Evolutionary conservation across 2,113 vertebrate species (phyloP), one percentile per base, ranked within the genome.

Genomic region (Zosterops hypoxanthus): DNA sequence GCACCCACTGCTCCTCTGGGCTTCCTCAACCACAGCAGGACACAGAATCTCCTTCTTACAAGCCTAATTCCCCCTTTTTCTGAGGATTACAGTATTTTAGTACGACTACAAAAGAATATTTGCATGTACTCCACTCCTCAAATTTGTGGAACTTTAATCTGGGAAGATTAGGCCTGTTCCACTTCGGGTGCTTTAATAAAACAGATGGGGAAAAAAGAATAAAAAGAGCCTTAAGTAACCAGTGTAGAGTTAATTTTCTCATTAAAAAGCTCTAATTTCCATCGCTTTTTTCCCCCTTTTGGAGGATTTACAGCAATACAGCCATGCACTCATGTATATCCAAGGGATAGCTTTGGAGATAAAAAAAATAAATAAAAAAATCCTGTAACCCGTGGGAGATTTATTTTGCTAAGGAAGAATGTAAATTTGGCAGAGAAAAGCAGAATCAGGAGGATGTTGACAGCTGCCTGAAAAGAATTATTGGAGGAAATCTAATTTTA

Each of bases 251-350:
- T 82, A 86, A 94, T 94, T 93, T 91, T 52, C 73, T 94, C 69
- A 92, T 95, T 94, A 94, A 75, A 81, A 82, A 87, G 61, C 75
- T 85, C 9, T 82, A 61, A 89, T 86, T 95, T 83, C 46, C 47
- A 69, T 16, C 21, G 22, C 36, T 41, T 78, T 90, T 82, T 61
- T 8, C 20, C 21, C 14, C 12, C 5, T 92, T 90, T 47, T 68
- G 53, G 50, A 73, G 91, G 91, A 82, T 92, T 95, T 95, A 52
- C 79, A 90, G 61, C 2, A 44, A 71, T 80, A 50, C 1, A 94
- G 73, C 60, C 76, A 23, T 4, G 34, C 2, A 2, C 39, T 87
- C 53, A 5, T 33, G 61, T 42, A 89, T 66, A 95, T 89, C 95
- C 92, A 78, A 73, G 60, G 88, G 82, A 87, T 29, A 63, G 70